Evolutionary conservation across 1,140 invertebrate genomes (phyloP).

Genomic region (Atta colombica): DNA sequence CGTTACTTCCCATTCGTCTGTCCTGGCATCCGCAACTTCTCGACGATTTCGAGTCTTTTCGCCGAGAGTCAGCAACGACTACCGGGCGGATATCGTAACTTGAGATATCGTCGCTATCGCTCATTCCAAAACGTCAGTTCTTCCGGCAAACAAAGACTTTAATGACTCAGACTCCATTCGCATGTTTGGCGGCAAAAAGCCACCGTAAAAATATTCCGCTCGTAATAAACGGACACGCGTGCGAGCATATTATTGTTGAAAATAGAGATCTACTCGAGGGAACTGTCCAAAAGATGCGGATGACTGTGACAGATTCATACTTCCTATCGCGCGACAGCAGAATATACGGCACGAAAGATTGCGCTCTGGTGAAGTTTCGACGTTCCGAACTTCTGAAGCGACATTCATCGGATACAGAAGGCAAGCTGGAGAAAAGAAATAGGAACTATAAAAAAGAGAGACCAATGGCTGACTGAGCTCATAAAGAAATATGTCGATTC

Average conservation of each 20-base stretch:
- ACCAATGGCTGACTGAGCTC: constrained; percentile 24
- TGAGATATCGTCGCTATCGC: constrained; percentile 69
- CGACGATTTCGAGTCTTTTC: constrained; percentile 72
- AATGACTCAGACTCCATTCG: constrained; percentile 60
- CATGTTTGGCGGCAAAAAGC: constrained; percentile 16
- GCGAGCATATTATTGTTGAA: constrained; percentile 25
- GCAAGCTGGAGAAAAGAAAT: constrained; percentile 27
- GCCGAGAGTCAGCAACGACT: constrained; percentile 67
- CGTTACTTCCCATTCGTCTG: constrained; percentile 71
- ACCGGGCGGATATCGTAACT: constrained; percentile 61
- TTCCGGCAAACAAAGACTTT: constrained; percentile 70
- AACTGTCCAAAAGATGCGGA: constrained; percentile 33
- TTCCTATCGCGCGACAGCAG: background rate
- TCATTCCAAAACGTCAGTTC: constrained; percentile 67
- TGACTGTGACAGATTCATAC: constrained; percentile 49
- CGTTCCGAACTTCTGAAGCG: constrained; percentile 30
- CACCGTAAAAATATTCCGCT: constrained; percentile 3
- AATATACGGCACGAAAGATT: constrained; percentile 13
- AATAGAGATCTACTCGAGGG: constrained; percentile 30
- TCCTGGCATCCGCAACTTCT: constrained; percentile 71
- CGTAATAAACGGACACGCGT: background rate
- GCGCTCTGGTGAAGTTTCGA: constrained; percentile 29
- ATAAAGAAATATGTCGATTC: constrained; percentile 43
- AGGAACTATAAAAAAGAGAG: constrained; percentile 31
- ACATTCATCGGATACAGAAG: constrained; percentile 46